phyloP scores from a whole-genome alignment of 1,140 invertebrate species.

The Sycophila sp. region DNA sequence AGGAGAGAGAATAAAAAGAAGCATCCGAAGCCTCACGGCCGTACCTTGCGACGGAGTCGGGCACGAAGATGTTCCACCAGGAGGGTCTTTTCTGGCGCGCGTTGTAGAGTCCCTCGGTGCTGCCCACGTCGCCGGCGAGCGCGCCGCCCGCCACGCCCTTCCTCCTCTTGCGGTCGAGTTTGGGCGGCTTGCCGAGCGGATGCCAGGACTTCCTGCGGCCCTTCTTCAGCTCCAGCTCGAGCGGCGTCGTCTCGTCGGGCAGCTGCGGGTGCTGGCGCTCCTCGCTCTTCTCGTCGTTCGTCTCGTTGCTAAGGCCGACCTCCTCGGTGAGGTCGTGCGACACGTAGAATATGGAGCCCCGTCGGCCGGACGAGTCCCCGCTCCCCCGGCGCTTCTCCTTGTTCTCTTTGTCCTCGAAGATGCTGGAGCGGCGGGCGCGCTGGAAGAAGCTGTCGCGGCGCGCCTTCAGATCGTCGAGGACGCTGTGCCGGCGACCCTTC shows the following conservation, averaged over 20 bases:
- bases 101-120: slow-evolving; percentile 66
- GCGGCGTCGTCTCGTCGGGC: slow-evolving; percentile 50
- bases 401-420: slow-evolving; percentile 58
- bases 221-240: slow-evolving; percentile 66
- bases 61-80: slow-evolving; percentile 87
- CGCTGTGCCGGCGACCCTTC: slow-evolving; percentile 56
- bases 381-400: slow-evolving; percentile 47
- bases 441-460: slow-evolving; percentile 59
- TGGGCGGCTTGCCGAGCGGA: slow-evolving; percentile 67
- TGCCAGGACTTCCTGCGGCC: slow-evolving; percentile 76
- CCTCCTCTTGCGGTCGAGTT: slow-evolving; percentile 73
- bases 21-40: too few relatives aligned
- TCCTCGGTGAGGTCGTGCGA: slow-evolving; percentile 35
- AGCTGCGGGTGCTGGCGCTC: slow-evolving; percentile 45
- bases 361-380: slow-evolving; percentile 37
- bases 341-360: slow-evolving; percentile 55
- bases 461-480: slow-evolving; percentile 60
- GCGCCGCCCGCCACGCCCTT: slow-evolving; percentile 69
- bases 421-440: slow-evolving; percentile 54
- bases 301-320: neutral
- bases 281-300: slow-evolving; percentile 47
- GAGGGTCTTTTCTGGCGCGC: slow-evolving; percentile 78
- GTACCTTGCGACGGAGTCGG: slow-evolving; percentile 69
- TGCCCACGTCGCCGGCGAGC: slow-evolving; percentile 54
- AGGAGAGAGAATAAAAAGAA: too few relatives aligned